A percentile compares a stretch with the other conserved stretches of the same genome.
phyloP scores from a whole-genome alignment of 2,888 invertebrate species.

The Pristionchus maxplancki region DNA sequence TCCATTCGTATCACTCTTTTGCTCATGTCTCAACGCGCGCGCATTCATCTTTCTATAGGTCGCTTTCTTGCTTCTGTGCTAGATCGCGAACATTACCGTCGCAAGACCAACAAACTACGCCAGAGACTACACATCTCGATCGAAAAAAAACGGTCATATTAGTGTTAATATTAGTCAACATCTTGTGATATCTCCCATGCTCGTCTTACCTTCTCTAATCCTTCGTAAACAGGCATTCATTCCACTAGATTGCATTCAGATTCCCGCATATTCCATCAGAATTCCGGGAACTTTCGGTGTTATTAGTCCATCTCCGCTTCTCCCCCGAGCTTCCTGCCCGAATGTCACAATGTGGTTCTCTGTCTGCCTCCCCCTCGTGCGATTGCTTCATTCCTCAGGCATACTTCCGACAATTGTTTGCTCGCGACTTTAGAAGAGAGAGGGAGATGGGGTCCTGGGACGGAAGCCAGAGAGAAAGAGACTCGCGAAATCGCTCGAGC shows the following conservation, averaged over 20 bases:
- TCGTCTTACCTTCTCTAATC: not conserved
- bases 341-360: conserved; percentile 1
- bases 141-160: too few relatives aligned
- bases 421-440: conserved; percentile 43
- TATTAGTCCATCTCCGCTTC: not conserved
- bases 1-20: not conserved
- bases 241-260: not conserved
- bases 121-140: too few relatives aligned
- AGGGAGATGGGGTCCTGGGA: not conserved
- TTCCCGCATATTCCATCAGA: not conserved
- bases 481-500: not conserved
- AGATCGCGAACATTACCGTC: too few relatives aligned
- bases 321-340: not conserved
- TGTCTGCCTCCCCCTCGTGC: not conserved
- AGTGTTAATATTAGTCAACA: too few relatives aligned
- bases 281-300: not conserved
- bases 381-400: conserved; percentile 37
- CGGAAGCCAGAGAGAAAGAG: not conserved
- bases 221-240: not conserved
- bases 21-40: not conserved
- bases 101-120: too few relatives aligned
- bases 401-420: conserved; percentile 39
- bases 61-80: not conserved
- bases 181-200: too few relatives aligned
- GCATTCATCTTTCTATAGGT: not conserved